Percentiles rank a stretch among this genome's conserved stretches.
Conservation (phyloP, 2,113 vertebrate species). For the Gobius niger region DNA sequence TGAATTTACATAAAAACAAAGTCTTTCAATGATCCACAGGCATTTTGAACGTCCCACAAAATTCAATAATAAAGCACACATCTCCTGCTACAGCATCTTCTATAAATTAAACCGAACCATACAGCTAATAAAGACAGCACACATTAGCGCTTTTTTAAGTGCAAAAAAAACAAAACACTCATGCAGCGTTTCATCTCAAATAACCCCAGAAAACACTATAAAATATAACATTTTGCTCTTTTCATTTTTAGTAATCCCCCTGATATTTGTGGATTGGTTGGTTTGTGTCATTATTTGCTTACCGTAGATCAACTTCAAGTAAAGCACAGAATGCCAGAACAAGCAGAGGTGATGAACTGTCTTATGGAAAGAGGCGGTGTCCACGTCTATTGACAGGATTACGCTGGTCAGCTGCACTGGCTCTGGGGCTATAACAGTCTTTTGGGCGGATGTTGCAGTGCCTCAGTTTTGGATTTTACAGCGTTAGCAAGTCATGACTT, state of each 20-base stretch:
- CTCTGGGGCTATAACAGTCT: slow-evolving; percentile 29
- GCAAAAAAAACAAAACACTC: slow-evolving; percentile 29
- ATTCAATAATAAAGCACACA: slow-evolving; percentile 3
- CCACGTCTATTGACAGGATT: slow-evolving; percentile 9
- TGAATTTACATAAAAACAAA: slow-evolving; percentile 47
- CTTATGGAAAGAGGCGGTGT: slow-evolving; percentile 16
- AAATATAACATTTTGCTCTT: slow-evolving; percentile 34
- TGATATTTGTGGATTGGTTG: slow-evolving; percentile 28
- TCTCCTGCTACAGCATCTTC: slow-evolving; percentile 30
- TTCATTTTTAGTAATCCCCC: slow-evolving; percentile 26
- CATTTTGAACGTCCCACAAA: slow-evolving; percentile 29
- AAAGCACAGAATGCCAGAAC: slow-evolving; percentile 44
- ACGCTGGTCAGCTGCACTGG: neutral
- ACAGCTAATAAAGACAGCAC: slow-evolving; percentile 27
- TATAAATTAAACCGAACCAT: slow-evolving; percentile 57
- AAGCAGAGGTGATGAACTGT: slow-evolving; percentile 19
- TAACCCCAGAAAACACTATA: no score
- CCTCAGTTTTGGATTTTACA: slow-evolving; percentile 29
- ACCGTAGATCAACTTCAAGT: slow-evolving; percentile 30
- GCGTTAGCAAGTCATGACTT: slow-evolving; percentile 25
- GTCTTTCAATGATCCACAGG: slow-evolving; percentile 19
- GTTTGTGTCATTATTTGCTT: slow-evolving; percentile 29
- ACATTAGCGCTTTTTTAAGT: slow-evolving; percentile 28
- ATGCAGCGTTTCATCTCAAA: slow-evolving; percentile 30
- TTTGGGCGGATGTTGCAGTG: slow-evolving; percentile 21